These are phyloP conservation scores for Hartigia nigra DNA, from an alignment of 2,888 invertebrate genomes.

Conservation along the genomic window DNA sequence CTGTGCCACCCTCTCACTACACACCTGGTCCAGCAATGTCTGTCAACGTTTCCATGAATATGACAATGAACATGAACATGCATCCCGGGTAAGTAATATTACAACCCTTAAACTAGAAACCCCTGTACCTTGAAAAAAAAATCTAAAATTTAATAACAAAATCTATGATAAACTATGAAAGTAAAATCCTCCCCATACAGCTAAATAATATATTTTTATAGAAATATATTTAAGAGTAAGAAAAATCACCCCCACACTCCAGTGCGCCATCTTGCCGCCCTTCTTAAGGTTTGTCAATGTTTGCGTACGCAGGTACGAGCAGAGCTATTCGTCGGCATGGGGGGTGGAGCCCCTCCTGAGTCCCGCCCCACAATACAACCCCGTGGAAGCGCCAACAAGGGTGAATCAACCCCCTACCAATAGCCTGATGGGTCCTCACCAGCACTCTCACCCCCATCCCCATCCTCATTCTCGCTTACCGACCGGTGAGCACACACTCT, in stretches of 20 bases:
- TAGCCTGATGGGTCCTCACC: slow-evolving; percentile 63
- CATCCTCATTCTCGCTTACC: slow-evolving; percentile 57
- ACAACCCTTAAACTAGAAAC: background rate
- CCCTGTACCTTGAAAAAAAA: background rate
- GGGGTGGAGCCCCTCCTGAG: slow-evolving; percentile 63
- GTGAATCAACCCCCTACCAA: slow-evolving; percentile 62
- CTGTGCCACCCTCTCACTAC: slow-evolving; percentile 69
- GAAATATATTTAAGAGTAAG: background rate
- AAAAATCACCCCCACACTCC: background rate
- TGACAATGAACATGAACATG: slow-evolving; percentile 86
- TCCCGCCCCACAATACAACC: slow-evolving; percentile 65
- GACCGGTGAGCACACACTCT: slow-evolving; percentile 65
- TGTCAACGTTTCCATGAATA: slow-evolving; percentile 97
- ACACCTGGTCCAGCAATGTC: slow-evolving; percentile 85
- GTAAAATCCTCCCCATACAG: background rate
- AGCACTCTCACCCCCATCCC: slow-evolving; percentile 52
- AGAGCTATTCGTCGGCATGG: slow-evolving; percentile 62
- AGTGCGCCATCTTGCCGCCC: background rate
- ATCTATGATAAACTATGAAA: background rate
- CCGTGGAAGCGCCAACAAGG: slow-evolving; percentile 59
- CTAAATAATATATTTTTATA: background rate
- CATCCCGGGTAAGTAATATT: slow-evolving; percentile 56
- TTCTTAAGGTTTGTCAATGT: background rate
- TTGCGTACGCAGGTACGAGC: slow-evolving; percentile 55
- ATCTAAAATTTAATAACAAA: background rate